A percentile compares a stretch with the other conserved stretches of the same genome.
These are phyloP conservation scores for Pseudomyrmex dendroicus DNA, from an alignment of 1,140 invertebrate genomes.

Conservation along the genomic window DNA sequence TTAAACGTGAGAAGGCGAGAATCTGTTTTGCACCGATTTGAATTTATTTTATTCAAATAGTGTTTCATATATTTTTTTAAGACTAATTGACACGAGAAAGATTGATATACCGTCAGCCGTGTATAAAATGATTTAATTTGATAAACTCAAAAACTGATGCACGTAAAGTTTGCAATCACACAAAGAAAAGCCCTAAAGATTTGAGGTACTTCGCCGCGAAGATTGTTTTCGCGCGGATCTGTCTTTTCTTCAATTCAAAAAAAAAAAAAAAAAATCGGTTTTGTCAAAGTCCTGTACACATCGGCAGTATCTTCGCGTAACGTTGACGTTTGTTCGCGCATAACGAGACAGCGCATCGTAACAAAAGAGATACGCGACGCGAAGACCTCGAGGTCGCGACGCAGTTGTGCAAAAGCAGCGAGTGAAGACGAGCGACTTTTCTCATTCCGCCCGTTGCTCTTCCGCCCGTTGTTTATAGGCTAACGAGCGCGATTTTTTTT, in stretches of 20 bases:
- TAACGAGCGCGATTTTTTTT: constrained; percentile 47
- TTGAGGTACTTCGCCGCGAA: neutral
- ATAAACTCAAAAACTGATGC: too few species aligned
- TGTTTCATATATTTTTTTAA: too few species aligned
- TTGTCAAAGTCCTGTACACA: constrained; percentile 14
- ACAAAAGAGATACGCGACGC: constrained; percentile 31
- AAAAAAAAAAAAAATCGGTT: constrained; percentile 25
- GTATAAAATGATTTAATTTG: too few species aligned
- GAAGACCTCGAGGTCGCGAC: constrained; percentile 18
- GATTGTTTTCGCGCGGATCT: neutral
- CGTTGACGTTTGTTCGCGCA: constrained; percentile 62
- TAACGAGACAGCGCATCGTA: constrained; percentile 64
- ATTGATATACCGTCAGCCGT: too few species aligned
- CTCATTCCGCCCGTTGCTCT: constrained; percentile 34
- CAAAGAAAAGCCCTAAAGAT: neutral
- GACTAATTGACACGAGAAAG: too few species aligned
- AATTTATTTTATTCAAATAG: neutral
- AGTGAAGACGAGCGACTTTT: constrained; percentile 4
- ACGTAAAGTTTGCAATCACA: too few species aligned
- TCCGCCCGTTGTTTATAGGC: constrained; percentile 43
- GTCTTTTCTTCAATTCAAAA: constrained; percentile 21
- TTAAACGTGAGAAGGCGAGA: neutral
- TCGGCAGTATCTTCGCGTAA: constrained; percentile 42
- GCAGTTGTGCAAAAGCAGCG: neutral
- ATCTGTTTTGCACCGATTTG: neutral